phyloP scores from a whole-genome alignment of 2,888 invertebrate genomes.

The Orgyia antiqua region DNA sequence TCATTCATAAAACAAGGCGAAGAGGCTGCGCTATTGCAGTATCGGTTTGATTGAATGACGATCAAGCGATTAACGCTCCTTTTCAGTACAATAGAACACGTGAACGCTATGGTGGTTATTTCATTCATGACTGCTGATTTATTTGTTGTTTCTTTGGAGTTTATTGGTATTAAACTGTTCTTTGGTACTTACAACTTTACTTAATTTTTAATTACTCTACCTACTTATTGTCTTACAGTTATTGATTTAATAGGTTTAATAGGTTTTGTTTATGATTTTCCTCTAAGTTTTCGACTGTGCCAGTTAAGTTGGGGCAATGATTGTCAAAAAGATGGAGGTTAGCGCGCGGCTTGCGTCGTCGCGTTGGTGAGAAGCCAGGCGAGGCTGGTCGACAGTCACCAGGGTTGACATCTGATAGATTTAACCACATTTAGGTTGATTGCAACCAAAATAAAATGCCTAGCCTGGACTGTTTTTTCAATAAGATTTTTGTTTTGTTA shows the following conservation, averaged over 20 bases:
- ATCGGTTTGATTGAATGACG: slow-evolving; percentile 59
- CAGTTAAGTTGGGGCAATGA: slow-evolving; percentile 19
- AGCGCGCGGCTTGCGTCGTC: slow-evolving; percentile 9
- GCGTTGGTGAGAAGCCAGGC: slow-evolving; percentile 17
- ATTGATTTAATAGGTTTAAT: too few relatives aligned
- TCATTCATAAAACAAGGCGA: slow-evolving; percentile 64
- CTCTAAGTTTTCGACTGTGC: too few relatives aligned
- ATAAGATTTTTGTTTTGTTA: too few relatives aligned
- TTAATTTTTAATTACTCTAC: too few relatives aligned
- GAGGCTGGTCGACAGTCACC: slow-evolving; percentile 11
- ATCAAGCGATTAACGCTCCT: slow-evolving; percentile 60
- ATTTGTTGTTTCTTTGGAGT: too few relatives aligned
- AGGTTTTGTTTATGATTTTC: too few relatives aligned
- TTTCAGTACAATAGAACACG: slow-evolving; percentile 66
- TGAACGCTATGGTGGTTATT: slow-evolving; percentile 48
- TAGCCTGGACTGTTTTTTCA: too few relatives aligned
- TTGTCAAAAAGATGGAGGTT: slow-evolving; percentile 28
- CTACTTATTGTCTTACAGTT: too few relatives aligned
- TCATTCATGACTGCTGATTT: slow-evolving; percentile 52
- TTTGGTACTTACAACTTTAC: too few relatives aligned
- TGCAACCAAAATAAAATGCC: too few relatives aligned
- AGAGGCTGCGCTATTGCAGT: slow-evolving; percentile 50
- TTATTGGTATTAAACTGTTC: too few relatives aligned
- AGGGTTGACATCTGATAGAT: slow-evolving; percentile 18
- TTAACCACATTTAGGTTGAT: too few relatives aligned